These are phyloP conservation scores for Holothuria leucospilota DNA, from an alignment of 53 echinoderm and acorn worm species.

Conservation along the genomic window DNA sequence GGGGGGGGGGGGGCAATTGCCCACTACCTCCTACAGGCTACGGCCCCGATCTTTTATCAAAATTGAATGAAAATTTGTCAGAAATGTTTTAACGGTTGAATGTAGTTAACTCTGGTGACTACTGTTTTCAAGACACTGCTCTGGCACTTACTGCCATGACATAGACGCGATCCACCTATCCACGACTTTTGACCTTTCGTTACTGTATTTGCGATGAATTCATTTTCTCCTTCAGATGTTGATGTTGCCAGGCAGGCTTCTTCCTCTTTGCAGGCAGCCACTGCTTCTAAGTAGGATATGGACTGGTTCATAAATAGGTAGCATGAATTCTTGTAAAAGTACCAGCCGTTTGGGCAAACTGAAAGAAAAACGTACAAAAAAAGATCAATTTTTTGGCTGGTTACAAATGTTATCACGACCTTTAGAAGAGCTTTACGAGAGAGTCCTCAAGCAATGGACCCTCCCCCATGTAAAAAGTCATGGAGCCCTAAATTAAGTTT, in stretches of 20 bases:
- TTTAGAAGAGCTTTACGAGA: neutral
- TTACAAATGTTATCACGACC: too few relatives aligned
- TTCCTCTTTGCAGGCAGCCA: constrained; percentile 20
- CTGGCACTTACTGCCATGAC: constrained; percentile 17
- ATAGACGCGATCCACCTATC: constrained; percentile 35
- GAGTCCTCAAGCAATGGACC: neutral
- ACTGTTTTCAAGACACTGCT: neutral
- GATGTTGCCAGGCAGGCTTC: constrained; percentile 31
- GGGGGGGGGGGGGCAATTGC: too few relatives aligned
- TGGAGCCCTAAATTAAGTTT: too few relatives aligned
- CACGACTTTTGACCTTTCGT: constrained; percentile 41
- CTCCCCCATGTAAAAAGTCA: too few relatives aligned
- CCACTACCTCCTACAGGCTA: too few relatives aligned
- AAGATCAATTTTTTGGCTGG: neutral
- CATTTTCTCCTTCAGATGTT: constrained; percentile 12
- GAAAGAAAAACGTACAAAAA: neutral
- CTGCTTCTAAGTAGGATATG: constrained; percentile 18
- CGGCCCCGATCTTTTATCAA: too few relatives aligned
- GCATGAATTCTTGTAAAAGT: constrained; percentile 1
- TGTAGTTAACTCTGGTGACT: too few relatives aligned
- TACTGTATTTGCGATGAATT: constrained; percentile 40
- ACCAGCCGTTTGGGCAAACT: constrained; percentile 48
- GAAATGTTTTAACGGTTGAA: too few relatives aligned
- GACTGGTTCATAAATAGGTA: constrained; percentile 37
- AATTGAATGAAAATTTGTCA: too few relatives aligned